Base-by-base conservation (phyloP, 2,888 invertebrate genomes). In the Cartodere bifasciata region DNA sequence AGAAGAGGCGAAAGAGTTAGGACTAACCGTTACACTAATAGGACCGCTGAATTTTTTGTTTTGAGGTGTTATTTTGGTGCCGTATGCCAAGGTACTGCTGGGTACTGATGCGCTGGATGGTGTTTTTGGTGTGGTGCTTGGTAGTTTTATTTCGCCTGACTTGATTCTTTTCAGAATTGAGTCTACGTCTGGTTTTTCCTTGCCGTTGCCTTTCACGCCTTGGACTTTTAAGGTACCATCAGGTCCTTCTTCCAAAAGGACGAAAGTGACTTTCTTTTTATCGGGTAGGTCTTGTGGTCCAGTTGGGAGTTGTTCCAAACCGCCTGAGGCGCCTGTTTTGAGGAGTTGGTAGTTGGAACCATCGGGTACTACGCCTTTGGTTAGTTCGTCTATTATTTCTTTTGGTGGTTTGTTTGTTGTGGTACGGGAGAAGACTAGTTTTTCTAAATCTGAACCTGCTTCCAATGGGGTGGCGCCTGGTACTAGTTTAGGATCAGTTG, bases 181-280 rank as follows among this genome's bases (percentile, higher is more conserved):
- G 44, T 85, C 83, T 0, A 86, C 79, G 27, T 78, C 75, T 44
- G 75, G 75, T 32, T 78, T 69, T 43, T 73, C 76, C 29, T 76
- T 67, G 2, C 74, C 67, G 46, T 81, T 84, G 0, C 84, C 82
- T 60, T 81, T 80, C 1, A 85, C 76, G 2, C 84, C 84, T 53
- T 85, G 83, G 1, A 86, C 84, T 58, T 85, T 85, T 42, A 81
- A 81, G 13, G 80, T 79, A 4, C 86, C 86, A 47, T 86, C 86
- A 3, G 79, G 71, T 52, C 86, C 86, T 52, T 87, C 86, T 56
- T 86, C 86, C 7, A 87, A 61, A 24, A 86, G 77, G 1, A 87
- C 86, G 47, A 86, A 86, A 1, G 86, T 86, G 0, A 86, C 84
- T 52, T 85, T 84, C 58, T 85, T 85, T 40, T 75, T 72, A 43